Evolutionary conservation across 2,113 vertebrate genomes (phyloP).

Genomic region (Plestiodon gilberti): DNA sequence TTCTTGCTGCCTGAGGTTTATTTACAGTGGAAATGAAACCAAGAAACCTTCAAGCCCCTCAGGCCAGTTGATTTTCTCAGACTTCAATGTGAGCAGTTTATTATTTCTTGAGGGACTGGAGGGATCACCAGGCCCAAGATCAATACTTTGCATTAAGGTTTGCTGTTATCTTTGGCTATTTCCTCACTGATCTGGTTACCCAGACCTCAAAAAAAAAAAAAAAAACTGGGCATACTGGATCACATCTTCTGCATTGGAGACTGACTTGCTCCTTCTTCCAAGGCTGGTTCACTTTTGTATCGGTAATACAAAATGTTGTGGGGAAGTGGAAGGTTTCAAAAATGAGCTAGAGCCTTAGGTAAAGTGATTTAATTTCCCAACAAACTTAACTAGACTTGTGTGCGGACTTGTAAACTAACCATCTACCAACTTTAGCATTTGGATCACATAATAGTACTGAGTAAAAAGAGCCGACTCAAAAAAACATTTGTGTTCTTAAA

Average conservation of each 20-base stretch:
- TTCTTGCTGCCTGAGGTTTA: slow-evolving; percentile 71
- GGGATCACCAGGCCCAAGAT: slow-evolving; percentile 57
- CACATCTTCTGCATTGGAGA: slow-evolving; percentile 26
- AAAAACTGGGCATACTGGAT: slow-evolving; percentile 31
- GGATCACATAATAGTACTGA: background rate
- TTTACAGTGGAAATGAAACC: slow-evolving; percentile 75
- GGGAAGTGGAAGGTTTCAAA: background rate
- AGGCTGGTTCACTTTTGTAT: background rate
- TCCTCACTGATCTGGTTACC: slow-evolving; percentile 37
- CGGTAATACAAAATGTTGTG: slow-evolving; percentile 1
- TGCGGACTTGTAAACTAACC: background rate
- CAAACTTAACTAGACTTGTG: background rate
- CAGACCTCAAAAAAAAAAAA: slow-evolving; percentile 36
- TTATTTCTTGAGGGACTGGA: slow-evolving; percentile 68
- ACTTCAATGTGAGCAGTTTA: slow-evolving; percentile 67
- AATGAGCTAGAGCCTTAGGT: background rate
- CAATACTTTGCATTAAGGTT: slow-evolving; percentile 56
- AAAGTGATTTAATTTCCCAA: background rate
- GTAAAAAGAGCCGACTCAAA: background rate
- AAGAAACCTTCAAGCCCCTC: slow-evolving; percentile 64
- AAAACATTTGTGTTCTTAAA: background rate
- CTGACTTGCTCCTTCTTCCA: background rate
- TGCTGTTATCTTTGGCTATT: slow-evolving; percentile 63
- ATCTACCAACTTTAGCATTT: rapidly evolving
- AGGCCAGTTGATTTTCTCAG: slow-evolving; percentile 65